Conservation (phyloP, 2,797 vertebrate species). For the Remorina albescens region DNA sequence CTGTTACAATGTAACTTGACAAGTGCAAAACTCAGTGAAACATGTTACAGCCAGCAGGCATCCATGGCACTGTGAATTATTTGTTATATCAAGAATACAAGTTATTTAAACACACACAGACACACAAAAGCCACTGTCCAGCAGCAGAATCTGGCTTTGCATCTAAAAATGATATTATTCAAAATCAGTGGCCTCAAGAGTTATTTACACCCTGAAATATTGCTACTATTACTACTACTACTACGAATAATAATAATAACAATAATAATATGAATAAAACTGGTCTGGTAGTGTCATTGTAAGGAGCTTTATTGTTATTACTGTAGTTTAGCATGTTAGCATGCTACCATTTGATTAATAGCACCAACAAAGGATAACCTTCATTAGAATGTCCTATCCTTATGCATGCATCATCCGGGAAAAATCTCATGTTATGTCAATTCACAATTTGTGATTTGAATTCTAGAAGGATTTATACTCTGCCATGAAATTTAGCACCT, state of each 20-base stretch:
- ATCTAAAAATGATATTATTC: constrained; percentile 24
- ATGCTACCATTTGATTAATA: neutral
- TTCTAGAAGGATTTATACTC: neutral
- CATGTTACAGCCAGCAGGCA: constrained; percentile 24
- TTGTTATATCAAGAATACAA: constrained; percentile 25
- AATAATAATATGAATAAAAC: neutral
- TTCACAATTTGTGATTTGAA: neutral
- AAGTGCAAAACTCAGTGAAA: constrained; percentile 25
- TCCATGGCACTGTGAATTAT: constrained; percentile 9
- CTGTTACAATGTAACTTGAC: constrained; percentile 18
- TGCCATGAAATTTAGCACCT: too few species aligned
- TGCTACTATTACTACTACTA: too few species aligned
- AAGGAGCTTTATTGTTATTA: neutral
- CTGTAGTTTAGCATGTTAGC: neutral
- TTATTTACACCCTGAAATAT: constrained; percentile 6
- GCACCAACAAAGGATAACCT: neutral
- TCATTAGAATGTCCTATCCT: neutral
- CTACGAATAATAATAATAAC: too few species aligned
- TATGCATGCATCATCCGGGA: neutral
- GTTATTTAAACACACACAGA: neutral
- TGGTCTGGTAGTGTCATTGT: too few species aligned
- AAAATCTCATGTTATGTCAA: neutral
- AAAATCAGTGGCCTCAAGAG: constrained; percentile 49
- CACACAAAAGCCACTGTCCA: constrained; percentile 2
- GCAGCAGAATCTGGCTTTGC: neutral